Evolutionary conservation across 1,140 invertebrate species (phyloP), one percentile per base, ranked within the genome.

Genomic region (Camponotus pennsylvanicus): DNA sequence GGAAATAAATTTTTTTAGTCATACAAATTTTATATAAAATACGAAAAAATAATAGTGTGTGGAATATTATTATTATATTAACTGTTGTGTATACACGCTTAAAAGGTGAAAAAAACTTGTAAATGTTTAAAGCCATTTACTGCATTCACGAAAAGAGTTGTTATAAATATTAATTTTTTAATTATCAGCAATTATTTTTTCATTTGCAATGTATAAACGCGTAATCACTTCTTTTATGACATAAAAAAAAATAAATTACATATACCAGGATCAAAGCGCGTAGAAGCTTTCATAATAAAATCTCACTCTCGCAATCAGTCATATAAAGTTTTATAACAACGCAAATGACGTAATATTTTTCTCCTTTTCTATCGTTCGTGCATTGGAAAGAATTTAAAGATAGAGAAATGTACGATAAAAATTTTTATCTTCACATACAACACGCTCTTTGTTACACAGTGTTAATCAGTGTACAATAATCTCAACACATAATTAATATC

Each of bases 311-410:
- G 8, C 15, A 63, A 77, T 66, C 21, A 63, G 15, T 32, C 40
- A 42, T 45, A n/a, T 63, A 63, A 77, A 76, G 27, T 77, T 77
- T 77, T n/a, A 45, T 32, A 63, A 77, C 32, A 49, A 32, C 15
- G 9, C 21, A 32, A 52, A 63, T 42, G 4, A 45, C 37, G 8
- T 42, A 59, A 59, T 2, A 21, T 61, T 63, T 77, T 63, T 52
- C 9, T 34, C 32, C 18, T 1, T 55, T 73, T 55, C 34, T 73
- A 55, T 55, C 18, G 27, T 73, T 73, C 11, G 49, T 73, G 18
- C 37, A 73, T 70, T 49, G 37, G 11, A 37, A 37, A 73, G 32
- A 73, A 55, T 55, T 55, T 52, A 73, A 73, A 73, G 9, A 2
- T 32, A 61, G 27, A n/a, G 59, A 55, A n/a, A 21, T 15, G 11